Evolutionary conservation across 23 tunicate species (phyloP), one percentile per base, ranked within the genome.

Genomic region (Botrylloides violaceus): DNA sequence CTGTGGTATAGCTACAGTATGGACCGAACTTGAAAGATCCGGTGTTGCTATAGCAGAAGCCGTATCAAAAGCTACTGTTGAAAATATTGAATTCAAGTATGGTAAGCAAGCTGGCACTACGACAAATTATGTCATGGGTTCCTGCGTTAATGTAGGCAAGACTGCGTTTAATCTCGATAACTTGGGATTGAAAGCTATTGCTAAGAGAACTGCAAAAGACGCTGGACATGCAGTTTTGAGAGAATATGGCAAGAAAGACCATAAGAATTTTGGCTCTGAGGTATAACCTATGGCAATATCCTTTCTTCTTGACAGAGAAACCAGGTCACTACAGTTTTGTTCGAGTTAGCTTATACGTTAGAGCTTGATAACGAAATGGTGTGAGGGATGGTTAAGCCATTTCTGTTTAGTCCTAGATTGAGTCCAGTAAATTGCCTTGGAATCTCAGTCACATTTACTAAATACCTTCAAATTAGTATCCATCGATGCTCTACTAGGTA

Each of bases 171-270:
- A 85, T 66, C 7, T 85, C 5, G 84, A 85, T 50, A 85, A 85
- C 63, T 71, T 85, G 18, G 84, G 94, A 6, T 21, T 85, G 1
- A 85, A 85, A 74, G 94, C 94, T 31, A 79, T 85, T n/a, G 94
- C 76, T 7, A 79, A 75, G 60, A 53, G 81, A 34, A 66, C 94
- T 22, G 94, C 94, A 5, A 85, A 74, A 36, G 66, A 79, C 53
- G 75, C 94, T 12, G 94, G 94, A 23, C 72, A 66, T 53, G 81
- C 70, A 5, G 80, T 79, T 30, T 48, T 85, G 57, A 48, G 66
- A 48, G 73, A 68, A 32, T 85, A 78, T 53, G 34, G 15, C 53
- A 43, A 43, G 15, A 7, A 9, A 43, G 53, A 9, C 15, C 53
- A 43, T 43, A 43, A 43, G 53, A 43, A 15, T 43, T 9, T 43